A percentile compares a stretch with the other conserved stretches of the same genome.
phyloP scores from a whole-genome alignment of 2,797 vertebrate genomes.

The Tokudaia muenninki region DNA sequence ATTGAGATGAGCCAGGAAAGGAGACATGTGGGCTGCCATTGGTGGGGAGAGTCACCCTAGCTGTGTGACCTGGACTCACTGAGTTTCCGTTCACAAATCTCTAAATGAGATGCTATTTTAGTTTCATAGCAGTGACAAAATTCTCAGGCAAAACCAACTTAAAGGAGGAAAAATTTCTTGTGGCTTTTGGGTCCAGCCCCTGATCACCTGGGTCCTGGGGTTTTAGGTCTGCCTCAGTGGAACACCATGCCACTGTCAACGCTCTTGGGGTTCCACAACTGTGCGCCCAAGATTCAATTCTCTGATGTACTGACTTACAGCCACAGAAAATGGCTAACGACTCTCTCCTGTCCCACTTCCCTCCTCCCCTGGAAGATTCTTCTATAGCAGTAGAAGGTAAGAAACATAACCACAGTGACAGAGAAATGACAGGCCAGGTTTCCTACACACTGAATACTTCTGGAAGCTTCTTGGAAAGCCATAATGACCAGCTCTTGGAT shows the following conservation, averaged over 20 bases:
- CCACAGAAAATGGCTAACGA: neutral
- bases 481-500: fast-evolving
- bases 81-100: neutral
- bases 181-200: neutral
- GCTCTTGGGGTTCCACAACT: neutral
- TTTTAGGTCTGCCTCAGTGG: neutral
- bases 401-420: too few relatives aligned
- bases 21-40: fast-evolving
- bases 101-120: neutral
- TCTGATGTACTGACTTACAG: neutral
- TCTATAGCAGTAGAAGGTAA: neutral
- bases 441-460: neutral
- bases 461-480: neutral
- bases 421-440: too few relatives aligned
- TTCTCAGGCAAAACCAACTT: neutral
- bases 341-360: too few relatives aligned
- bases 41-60: neutral
- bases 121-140: neutral
- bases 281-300: too few relatives aligned
- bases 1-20: neutral
- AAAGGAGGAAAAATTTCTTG: neutral
- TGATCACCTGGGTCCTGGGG: neutral
- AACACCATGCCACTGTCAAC: neutral
- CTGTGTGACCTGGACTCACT: neutral
- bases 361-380: neutral